Conservation (phyloP, 2,113 vertebrate species). For the Dendrocopos noguchii region DNA sequence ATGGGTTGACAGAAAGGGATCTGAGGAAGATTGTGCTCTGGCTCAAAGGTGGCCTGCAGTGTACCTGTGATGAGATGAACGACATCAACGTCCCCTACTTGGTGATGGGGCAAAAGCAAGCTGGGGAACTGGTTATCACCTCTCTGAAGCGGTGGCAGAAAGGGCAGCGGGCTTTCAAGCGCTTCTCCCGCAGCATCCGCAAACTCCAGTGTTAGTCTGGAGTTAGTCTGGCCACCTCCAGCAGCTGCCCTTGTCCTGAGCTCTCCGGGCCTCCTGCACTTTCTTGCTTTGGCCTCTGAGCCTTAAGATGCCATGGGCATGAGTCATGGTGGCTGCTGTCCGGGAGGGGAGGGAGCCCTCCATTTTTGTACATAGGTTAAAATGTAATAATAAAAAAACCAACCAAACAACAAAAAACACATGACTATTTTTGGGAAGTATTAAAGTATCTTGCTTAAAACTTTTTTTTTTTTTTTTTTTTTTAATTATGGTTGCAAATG, state of each 20-base stretch:
- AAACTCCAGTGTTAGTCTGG: conserved; percentile 96
- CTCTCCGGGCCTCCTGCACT: conserved; percentile 40
- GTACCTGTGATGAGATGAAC: conserved; percentile 96
- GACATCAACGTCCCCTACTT: conserved; percentile 96
- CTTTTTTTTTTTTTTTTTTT: neutral
- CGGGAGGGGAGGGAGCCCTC: neutral
- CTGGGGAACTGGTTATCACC: conserved; percentile 94
- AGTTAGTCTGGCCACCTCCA: neutral
- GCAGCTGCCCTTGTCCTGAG: neutral
- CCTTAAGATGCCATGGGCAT: conserved; percentile 15
- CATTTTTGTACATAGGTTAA: conserved; percentile 68
- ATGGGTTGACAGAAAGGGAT: conserved; percentile 91
- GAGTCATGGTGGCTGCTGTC: conserved; percentile 1
- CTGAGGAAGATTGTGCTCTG: conserved; percentile 91
- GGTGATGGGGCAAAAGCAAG: conserved; percentile 96
- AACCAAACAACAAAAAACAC: neutral
- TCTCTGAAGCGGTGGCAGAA: conserved; percentile 97
- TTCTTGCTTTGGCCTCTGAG: conserved; percentile 45
- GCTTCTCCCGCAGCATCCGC: conserved; percentile 95
- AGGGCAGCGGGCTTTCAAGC: conserved; percentile 93
- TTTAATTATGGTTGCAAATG: conserved; percentile 1
- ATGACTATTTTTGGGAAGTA: conserved; percentile 67
- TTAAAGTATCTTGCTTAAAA: conserved; percentile 65
- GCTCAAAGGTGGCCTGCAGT: conserved; percentile 94
- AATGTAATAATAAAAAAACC: conserved; percentile 53